A percentile compares a stretch with the other conserved stretches of the same genome.
Evolutionary conservation across 2,797 vertebrate genomes (phyloP).

Genomic region (Poliocrania exsul): DNA sequence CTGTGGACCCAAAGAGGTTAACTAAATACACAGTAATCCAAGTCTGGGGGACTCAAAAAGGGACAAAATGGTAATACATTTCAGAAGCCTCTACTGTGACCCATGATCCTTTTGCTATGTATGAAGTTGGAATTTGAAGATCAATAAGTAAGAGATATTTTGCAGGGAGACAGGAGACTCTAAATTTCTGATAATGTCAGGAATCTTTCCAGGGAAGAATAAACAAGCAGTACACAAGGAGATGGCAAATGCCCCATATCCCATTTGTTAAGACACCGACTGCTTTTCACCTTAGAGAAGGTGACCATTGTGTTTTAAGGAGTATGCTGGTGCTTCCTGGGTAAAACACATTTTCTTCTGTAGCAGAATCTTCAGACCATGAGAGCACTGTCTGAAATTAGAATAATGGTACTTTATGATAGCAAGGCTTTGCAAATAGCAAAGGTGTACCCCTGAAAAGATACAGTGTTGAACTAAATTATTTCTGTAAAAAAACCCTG

Average conservation of each 20-base stretch:
- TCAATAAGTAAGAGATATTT: neutral
- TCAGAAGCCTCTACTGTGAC: neutral
- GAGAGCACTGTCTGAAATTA: neutral
- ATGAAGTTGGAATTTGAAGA: neutral
- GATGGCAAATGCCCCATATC: neutral
- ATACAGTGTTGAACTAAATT: neutral
- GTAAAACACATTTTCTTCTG: neutral
- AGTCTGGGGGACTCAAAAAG: neutral
- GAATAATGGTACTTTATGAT: neutral
- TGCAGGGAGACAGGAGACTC: neutral
- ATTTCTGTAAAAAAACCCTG: neutral
- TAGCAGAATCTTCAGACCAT: neutral
- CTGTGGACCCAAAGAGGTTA: neutral
- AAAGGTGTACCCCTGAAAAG: neutral
- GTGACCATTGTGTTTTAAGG: neutral
- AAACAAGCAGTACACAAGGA: neutral
- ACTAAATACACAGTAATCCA: neutral
- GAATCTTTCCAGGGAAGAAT: neutral
- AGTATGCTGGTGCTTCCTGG: neutral
- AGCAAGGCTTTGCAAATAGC: slow-evolving; percentile 9
- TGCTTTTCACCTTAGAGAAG: neutral
- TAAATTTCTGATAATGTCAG: neutral
- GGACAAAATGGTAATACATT: neutral
- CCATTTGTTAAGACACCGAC: neutral
- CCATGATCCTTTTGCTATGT: neutral